Percentiles rank a stretch among this genome's conserved stretches.
phyloP scores from a whole-genome alignment of 2,113 vertebrate species.

The Phalacrocorax brasilianus region DNA sequence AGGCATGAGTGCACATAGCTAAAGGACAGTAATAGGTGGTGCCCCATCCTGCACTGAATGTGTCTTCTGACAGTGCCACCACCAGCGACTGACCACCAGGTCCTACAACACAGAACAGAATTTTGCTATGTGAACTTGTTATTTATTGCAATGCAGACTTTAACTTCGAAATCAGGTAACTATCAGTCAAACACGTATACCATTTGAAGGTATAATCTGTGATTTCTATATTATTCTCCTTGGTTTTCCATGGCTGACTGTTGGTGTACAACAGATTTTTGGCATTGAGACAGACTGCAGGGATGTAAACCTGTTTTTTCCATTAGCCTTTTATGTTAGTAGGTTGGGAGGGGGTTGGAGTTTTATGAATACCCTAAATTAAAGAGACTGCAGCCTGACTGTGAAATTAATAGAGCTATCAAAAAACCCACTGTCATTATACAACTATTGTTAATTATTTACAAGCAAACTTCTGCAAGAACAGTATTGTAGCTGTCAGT shows the following conservation, averaged over 20 bases:
- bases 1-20: rapidly evolving
- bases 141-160: background rate
- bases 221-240: background rate
- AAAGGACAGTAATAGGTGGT: background rate
- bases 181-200: background rate
- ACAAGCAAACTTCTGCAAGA: slow-evolving; percentile 52
- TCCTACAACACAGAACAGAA: background rate
- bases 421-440: background rate
- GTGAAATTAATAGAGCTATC: slow-evolving; percentile 53
- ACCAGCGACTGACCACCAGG: background rate
- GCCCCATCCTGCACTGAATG: background rate
- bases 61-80: background rate
- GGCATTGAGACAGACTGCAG: background rate
- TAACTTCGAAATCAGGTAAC: background rate
- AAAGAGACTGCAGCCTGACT: slow-evolving; percentile 32
- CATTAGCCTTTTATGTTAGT: background rate
- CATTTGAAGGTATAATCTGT: background rate
- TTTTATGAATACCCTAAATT: background rate
- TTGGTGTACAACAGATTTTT: background rate
- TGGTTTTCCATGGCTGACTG: background rate
- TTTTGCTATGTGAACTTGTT: background rate
- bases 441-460: slow-evolving; percentile 64
- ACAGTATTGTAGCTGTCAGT: slow-evolving; percentile 39
- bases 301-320: background rate
- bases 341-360: background rate